A percentile compares a stretch with the other conserved stretches of the same genome.
Evolutionary conservation across 1,140 invertebrate species (phyloP).

Genomic region (Drosophila lacertosa): DNA sequence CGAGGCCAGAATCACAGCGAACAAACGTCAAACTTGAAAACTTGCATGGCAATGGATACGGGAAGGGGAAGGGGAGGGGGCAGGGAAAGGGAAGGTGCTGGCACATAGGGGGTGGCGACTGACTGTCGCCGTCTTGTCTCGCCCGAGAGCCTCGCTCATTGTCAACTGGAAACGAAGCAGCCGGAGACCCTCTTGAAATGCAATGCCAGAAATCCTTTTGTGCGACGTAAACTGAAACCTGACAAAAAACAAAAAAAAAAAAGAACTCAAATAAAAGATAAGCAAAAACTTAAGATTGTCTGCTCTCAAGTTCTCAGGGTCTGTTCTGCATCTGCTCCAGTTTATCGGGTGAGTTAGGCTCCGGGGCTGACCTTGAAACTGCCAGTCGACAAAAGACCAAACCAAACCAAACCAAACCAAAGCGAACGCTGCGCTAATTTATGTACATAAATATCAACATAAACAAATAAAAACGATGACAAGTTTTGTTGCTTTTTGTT

Average conservation of each 20-base stretch:
- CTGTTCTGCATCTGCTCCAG: constrained; percentile 17
- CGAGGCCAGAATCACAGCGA: constrained; percentile 32
- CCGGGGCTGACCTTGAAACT: constrained; percentile 30
- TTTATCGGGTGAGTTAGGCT: constrained; percentile 1
- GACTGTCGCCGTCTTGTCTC: constrained; percentile 60
- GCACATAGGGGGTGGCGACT: neutral
- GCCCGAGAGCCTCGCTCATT: constrained; percentile 70
- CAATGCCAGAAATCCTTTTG: constrained; percentile 58
- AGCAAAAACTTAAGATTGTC: neutral
- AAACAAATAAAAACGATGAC: constrained; percentile 36
- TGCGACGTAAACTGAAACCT: constrained; percentile 53
- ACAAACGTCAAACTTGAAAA: too few species aligned
- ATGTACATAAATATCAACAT: constrained; percentile 13
- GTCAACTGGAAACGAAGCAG: constrained; percentile 39
- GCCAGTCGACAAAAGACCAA: constrained; percentile 19
- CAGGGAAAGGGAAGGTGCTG: too few species aligned
- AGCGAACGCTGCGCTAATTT: constrained; percentile 7
- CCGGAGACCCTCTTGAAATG: constrained; percentile 35
- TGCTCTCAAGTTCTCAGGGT: constrained; percentile 20
- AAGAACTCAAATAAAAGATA: too few species aligned
- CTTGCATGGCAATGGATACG: constrained; percentile 15
- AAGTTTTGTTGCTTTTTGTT: constrained; percentile 27
- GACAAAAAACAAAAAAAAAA: neutral
- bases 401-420: neutral
- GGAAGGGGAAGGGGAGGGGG: too few species aligned